These are phyloP conservation scores for Hydrocynus forskahlii DNA, from an alignment of 2,797 vertebrate species.

Conservation along the genomic window DNA sequence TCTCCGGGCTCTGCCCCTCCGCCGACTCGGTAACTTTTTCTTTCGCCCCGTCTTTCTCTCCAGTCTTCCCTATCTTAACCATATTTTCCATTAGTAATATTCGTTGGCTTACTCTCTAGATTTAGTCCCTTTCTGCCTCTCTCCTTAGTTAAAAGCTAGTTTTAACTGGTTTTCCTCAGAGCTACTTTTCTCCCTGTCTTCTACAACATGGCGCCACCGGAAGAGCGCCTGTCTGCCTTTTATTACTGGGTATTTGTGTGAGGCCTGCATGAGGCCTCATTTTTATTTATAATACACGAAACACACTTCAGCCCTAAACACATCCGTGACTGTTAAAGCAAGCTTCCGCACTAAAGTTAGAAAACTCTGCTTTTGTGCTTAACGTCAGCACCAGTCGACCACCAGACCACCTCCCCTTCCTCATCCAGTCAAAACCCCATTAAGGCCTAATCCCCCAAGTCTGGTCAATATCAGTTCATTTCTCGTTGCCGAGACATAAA, in stretches of 20 bases:
- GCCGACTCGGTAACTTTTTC: background rate
- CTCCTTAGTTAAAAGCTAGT: background rate
- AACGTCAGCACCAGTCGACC: slow-evolving; percentile 4
- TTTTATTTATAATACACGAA: slow-evolving; percentile 44
- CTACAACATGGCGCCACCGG: background rate
- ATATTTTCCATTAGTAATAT: background rate
- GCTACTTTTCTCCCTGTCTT: background rate
- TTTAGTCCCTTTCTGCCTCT: background rate
- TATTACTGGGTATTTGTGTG: slow-evolving; percentile 41
- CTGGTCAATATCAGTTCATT: slow-evolving; percentile 51
- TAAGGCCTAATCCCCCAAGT: slow-evolving; percentile 28
- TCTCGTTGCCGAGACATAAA: slow-evolving; percentile 15
- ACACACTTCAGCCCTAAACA: slow-evolving; percentile 42
- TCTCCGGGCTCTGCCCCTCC: background rate
- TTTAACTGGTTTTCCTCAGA: slow-evolving; percentile 4
- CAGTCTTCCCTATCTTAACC: background rate
- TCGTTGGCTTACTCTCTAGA: background rate
- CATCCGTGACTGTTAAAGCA: slow-evolving; percentile 31
- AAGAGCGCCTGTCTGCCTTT: slow-evolving; percentile 31
- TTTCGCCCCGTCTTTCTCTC: background rate
- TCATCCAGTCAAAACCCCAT: slow-evolving; percentile 30
- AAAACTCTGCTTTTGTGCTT: slow-evolving; percentile 48
- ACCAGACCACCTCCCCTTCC: slow-evolving; percentile 37
- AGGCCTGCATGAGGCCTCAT: slow-evolving; percentile 30
- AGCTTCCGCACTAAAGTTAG: slow-evolving; percentile 25